Evolutionary conservation across 1,140 invertebrate species (phyloP).

Genomic region (Drosophila watanabei): DNA sequence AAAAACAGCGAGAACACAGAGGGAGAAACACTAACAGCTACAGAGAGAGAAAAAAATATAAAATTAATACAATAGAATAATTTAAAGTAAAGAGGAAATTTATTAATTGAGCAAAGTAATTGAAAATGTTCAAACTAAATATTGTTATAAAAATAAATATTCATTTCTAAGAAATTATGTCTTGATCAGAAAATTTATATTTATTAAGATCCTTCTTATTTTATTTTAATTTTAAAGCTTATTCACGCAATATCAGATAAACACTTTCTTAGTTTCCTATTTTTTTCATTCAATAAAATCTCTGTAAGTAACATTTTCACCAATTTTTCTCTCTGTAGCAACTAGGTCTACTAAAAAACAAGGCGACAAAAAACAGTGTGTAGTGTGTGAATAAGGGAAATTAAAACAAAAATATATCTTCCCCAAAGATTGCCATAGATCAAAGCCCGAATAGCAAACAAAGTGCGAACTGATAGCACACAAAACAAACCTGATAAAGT

Average conservation of each 20-base stretch:
- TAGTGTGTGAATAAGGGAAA: constrained; percentile 50
- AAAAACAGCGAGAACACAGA: constrained; percentile 8
- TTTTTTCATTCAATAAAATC: neutral
- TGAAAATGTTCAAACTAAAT: neutral
- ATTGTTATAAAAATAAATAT: too few species aligned
- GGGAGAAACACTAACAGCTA: neutral
- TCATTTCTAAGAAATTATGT: too few species aligned
- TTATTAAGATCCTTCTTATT: too few species aligned
- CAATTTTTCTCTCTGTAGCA: constrained; percentile 18
- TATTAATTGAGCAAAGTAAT: neutral
- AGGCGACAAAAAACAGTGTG: constrained; percentile 30
- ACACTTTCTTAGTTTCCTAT: too few species aligned
- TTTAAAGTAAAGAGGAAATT: neutral
- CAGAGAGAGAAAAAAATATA: constrained; percentile 1
- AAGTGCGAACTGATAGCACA: constrained; percentile 63
- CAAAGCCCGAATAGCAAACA: constrained; percentile 49
- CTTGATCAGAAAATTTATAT: too few species aligned
- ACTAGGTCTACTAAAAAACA: constrained; percentile 3
- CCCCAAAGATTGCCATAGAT: constrained; percentile 43
- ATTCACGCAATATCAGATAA: neutral
- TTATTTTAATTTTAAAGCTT: too few species aligned
- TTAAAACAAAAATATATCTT: constrained; percentile 53
- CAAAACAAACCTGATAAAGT: constrained; percentile 30
- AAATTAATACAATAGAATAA: neutral
- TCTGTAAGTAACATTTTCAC: neutral